Base-by-base conservation (phyloP, 2,113 vertebrate species). In the Oxyruncus cristatus region DNA sequence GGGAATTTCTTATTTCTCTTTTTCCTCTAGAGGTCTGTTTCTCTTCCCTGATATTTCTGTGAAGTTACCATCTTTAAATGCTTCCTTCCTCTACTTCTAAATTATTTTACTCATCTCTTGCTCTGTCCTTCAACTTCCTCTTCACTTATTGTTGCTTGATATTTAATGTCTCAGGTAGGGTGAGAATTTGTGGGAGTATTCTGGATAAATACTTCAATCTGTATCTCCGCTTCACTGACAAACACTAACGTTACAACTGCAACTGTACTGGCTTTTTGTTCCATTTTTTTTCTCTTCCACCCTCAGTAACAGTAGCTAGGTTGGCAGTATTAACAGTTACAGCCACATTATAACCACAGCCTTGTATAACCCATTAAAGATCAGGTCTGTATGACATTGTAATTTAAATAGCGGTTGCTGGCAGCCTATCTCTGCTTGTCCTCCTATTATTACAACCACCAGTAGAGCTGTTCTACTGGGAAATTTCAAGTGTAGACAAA, bases 401-500 rank as follows among this genome's bases (percentile, higher is more conserved):
- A 91, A 86, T 96, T 95, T 94, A 92, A 96, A 93, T 49, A 80
- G 83, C 8, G 2, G 52, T 63, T 32, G 2, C 90, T 96, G 77
- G 61, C 92, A 95, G 80, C 78, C 95, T 92, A 85, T 87, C 88
- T 97, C 80, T 91, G 72, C 88, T 96, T 94, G 95, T 94, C 67
- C 77, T 94, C 76, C 86, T 94, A 65, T 93, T 95, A 95, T 89
- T 96, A n/a, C 65, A 94, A 92, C 93, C 90, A 97, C 83, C 41
- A 86, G 65, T 96, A 92, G 93, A 95, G 93, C 79, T 88, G 86
- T 61, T 96, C 95, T 92, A 88, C 78, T 93, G 96, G 97, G 96
- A 96, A 97, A 97, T 96, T 95, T 94, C 89, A 84, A 96, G 70
- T 93, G 95, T 92, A 96, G 96, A 97, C 94, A 97, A 96, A 97